phyloP scores from a whole-genome alignment of 2,888 invertebrate genomes.

The Crossocerus cetratus region DNA sequence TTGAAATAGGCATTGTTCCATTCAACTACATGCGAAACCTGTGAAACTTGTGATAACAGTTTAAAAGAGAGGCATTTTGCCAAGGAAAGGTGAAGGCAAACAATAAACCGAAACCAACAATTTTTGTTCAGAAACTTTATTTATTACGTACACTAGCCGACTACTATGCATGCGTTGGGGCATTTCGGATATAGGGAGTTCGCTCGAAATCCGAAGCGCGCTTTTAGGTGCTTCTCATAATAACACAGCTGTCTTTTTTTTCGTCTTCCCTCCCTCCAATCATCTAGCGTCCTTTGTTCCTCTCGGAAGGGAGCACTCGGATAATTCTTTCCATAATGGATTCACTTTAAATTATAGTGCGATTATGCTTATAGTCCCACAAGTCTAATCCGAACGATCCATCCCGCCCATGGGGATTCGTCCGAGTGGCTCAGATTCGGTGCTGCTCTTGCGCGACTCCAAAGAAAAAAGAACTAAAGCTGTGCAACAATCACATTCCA shows the following conservation, averaged over 20 bases:
- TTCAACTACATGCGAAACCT: no score
- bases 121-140: slow-evolving; percentile 77
- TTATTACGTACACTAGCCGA: slow-evolving; percentile 76
- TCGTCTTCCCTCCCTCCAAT: slow-evolving; percentile 7
- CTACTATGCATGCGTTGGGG: slow-evolving; percentile 74
- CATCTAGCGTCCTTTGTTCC: slow-evolving; percentile 4
- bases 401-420: slow-evolving; percentile 45
- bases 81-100: not conserved
- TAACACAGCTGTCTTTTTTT: slow-evolving; percentile 58
- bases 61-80: not conserved
- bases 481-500: slow-evolving; percentile 15
- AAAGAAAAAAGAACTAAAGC: not conserved
- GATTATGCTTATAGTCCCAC: slow-evolving; percentile 71
- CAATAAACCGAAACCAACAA: not conserved
- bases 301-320: slow-evolving; percentile 54
- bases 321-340: slow-evolving; percentile 58
- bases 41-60: not conserved
- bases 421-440: not conserved
- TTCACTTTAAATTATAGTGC: slow-evolving; percentile 70
- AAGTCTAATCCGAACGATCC: slow-evolving; percentile 69
- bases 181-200: slow-evolving; percentile 63
- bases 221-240: slow-evolving; percentile 59
- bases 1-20: no score
- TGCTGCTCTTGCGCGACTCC: not conserved
- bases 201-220: slow-evolving; percentile 56